Conservation (phyloP, 2,888 invertebrate species). For the Timandra comae region DNA sequence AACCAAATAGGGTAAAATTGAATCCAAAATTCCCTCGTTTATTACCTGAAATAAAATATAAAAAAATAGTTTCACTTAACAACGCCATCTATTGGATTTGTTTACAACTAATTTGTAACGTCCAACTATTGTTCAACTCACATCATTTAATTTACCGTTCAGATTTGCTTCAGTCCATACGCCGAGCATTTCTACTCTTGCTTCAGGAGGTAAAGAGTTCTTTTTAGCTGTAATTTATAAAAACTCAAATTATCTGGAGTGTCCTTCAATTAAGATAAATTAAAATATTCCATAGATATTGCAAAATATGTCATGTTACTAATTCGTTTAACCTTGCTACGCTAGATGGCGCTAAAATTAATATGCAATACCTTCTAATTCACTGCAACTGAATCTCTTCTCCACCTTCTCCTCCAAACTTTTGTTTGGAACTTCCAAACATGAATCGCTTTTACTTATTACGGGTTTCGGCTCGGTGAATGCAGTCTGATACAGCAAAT, state of each 20-base stretch:
- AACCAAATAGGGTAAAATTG: constrained; percentile 86
- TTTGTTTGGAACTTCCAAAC: constrained; percentile 36
- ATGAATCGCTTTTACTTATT: constrained; percentile 58
- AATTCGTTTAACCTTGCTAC: background rate
- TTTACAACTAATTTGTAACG: no score
- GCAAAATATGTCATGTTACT: background rate
- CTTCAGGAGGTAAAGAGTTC: constrained; percentile 45
- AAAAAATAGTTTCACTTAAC: background rate
- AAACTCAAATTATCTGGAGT: no score
- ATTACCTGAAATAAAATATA: constrained; percentile 79
- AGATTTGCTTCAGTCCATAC: constrained; percentile 70
- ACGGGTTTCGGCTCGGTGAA: constrained; percentile 46
- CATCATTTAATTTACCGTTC: constrained; percentile 71
- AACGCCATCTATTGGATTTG: constrained; percentile 49
- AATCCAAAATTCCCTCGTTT: constrained; percentile 89
- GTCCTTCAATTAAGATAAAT: no score
- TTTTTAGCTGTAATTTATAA: constrained; percentile 36
- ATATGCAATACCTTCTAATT: constrained; percentile 49
- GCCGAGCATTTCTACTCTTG: constrained; percentile 65
- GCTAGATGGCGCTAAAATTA: constrained; percentile 25
- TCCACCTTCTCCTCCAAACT: constrained; percentile 37
- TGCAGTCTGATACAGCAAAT: constrained; percentile 52
- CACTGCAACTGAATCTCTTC: constrained; percentile 58
- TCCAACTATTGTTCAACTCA: no score
- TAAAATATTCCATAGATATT: no score